Evolutionary conservation across 2,888 invertebrate species (phyloP).

Genomic region (Bugula neritina): DNA sequence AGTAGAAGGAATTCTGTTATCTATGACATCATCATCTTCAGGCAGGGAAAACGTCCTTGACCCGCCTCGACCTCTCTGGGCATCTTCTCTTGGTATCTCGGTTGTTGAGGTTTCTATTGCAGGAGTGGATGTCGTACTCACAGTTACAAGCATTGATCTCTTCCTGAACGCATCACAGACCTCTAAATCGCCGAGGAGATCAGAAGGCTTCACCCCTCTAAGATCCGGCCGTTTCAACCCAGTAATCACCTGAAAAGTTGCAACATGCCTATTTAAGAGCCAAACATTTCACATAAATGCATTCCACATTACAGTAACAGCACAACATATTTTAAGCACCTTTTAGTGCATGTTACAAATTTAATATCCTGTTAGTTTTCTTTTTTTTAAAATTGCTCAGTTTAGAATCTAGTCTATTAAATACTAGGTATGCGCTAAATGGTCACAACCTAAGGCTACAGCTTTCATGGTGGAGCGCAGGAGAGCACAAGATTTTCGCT

Average conservation of each 20-base stretch:
- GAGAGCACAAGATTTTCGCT: too few species aligned
- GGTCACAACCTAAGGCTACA: too few species aligned
- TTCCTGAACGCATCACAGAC: slow-evolving; percentile 25
- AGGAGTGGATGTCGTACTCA: neutral
- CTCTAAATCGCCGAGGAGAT: slow-evolving; percentile 10
- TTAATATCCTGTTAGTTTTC: too few species aligned
- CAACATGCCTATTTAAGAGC: too few species aligned
- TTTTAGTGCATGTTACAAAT: too few species aligned
- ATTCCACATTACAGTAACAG: too few species aligned
- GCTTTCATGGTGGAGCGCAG: too few species aligned
- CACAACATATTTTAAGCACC: too few species aligned
- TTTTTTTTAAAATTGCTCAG: too few species aligned
- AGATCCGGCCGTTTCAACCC: neutral
- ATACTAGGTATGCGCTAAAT: too few species aligned
- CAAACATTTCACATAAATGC: too few species aligned
- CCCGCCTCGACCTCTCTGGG: slow-evolving; percentile 7
- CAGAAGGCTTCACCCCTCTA: slow-evolving; percentile 17
- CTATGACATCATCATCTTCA: neutral
- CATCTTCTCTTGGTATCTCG: neutral
- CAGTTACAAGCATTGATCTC: slow-evolving; percentile 18
- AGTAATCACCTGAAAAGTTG: neutral
- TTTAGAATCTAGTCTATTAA: too few species aligned
- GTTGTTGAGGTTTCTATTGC: neutral
- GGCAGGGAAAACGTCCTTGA: neutral
- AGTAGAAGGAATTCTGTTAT: slow-evolving; percentile 9